A percentile compares a stretch with the other conserved stretches of the same genome.
These are phyloP conservation scores for Hydrotaea diabolus DNA, from an alignment of 2,888 invertebrate genomes.

Conservation along the genomic window DNA sequence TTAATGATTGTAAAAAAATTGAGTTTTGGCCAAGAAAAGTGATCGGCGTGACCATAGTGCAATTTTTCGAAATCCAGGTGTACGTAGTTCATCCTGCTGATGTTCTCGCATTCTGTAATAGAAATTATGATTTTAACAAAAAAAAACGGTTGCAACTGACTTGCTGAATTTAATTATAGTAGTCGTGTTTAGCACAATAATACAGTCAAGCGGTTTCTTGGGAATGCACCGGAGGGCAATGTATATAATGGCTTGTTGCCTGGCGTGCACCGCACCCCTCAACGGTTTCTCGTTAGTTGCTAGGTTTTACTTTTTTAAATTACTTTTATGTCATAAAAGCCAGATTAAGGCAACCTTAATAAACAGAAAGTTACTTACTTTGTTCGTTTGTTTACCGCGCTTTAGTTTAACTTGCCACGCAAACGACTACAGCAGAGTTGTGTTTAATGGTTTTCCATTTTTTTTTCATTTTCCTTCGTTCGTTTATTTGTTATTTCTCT, in stretches of 20 bases:
- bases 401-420: slow-evolving; percentile 19
- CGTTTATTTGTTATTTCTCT: not conserved
- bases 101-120: too few relatives aligned
- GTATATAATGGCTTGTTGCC: not conserved
- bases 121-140: too few relatives aligned
- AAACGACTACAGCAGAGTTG: not conserved
- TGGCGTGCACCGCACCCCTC: not conserved
- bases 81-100: too few relatives aligned
- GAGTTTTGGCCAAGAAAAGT: too few relatives aligned
- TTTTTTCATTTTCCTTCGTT: not conserved
- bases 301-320: not conserved
- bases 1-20: too few relatives aligned
- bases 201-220: too few relatives aligned
- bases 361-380: slow-evolving; percentile 35
- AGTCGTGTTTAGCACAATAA: too few relatives aligned
- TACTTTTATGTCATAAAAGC: slow-evolving; percentile 40
- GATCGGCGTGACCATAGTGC: too few relatives aligned
- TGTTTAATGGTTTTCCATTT: slow-evolving; percentile 7
- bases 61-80: too few relatives aligned
- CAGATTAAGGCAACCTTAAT: slow-evolving; percentile 40
- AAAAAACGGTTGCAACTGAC: too few relatives aligned
- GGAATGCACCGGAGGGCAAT: not conserved
- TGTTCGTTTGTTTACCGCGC: not conserved
- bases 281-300: not conserved
- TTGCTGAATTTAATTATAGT: too few relatives aligned